A percentile compares a stretch with the other conserved stretches of the same genome.
phyloP scores from a whole-genome alignment of 30 jellyfish, hydroid and myxozoan genomes.

The Turritopsis dohrnii region DNA sequence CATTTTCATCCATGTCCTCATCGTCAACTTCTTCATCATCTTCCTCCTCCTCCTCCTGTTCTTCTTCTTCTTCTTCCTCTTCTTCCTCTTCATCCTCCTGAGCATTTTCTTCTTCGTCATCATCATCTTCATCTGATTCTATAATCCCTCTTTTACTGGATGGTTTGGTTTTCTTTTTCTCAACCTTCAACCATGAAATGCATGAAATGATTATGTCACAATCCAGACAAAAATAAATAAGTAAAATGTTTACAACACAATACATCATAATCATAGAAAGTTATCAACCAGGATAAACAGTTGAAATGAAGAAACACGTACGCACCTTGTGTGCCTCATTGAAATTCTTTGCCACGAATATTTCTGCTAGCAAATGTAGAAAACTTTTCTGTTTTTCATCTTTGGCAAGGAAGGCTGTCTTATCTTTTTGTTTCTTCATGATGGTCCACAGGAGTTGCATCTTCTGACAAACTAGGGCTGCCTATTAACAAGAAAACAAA shows the following conservation, averaged over 20 bases:
- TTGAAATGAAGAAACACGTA: too few species aligned
- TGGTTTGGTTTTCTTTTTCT: too few species aligned
- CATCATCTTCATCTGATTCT: not conserved
- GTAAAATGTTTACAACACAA: too few species aligned
- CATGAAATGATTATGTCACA: too few species aligned
- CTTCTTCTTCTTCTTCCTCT: not conserved
- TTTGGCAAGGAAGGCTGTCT: slow-evolving; percentile 20
- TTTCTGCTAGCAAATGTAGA: slow-evolving; percentile 36
- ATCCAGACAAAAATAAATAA: too few species aligned
- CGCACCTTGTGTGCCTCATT: too few species aligned
- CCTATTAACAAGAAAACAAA: slow-evolving; percentile 19
- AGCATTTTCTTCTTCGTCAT: not conserved
- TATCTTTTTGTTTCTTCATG: slow-evolving; percentile 30
- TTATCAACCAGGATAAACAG: too few species aligned
- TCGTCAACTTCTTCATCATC: not conserved
- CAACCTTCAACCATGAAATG: too few species aligned
- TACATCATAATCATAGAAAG: too few species aligned
- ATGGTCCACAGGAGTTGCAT: slow-evolving; percentile 40
- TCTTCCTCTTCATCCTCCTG: not conserved
- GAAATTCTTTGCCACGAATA: not conserved
- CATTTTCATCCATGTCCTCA: not conserved
- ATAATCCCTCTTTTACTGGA: too few species aligned
- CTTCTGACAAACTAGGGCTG: slow-evolving; percentile 38
- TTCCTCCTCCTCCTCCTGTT: not conserved
- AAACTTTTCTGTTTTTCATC: slow-evolving; percentile 24